Evolutionary conservation across 2,888 invertebrate species (phyloP).

Genomic region (Ophion costatus): DNA sequence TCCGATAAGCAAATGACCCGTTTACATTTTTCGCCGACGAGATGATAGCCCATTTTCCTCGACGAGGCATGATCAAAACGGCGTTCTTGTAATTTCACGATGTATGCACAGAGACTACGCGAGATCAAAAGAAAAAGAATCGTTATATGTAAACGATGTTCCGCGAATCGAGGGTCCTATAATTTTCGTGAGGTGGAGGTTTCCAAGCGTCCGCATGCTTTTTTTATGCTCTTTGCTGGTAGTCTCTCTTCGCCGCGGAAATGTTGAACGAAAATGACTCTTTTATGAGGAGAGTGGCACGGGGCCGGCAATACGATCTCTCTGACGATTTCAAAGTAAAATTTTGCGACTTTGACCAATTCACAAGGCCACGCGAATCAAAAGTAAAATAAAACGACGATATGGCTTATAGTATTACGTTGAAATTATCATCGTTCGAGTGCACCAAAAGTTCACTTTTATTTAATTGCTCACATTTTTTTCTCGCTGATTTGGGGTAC

Average conservation of each 20-base stretch:
- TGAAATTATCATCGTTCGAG: too few species aligned
- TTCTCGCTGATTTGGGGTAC: too few species aligned
- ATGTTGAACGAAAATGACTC: slow-evolving; percentile 6
- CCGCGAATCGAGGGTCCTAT: slow-evolving; percentile 20
- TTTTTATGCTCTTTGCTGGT: not conserved
- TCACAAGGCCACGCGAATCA: not conserved
- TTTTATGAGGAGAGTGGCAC: not conserved
- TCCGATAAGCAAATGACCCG: not conserved
- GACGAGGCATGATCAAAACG: not conserved
- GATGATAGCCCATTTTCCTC: not conserved
- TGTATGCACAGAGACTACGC: not conserved
- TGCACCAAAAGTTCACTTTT: too few species aligned
- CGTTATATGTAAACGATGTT: not conserved
- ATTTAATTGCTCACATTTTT: too few species aligned
- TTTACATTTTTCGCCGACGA: not conserved
- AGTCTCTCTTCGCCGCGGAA: not conserved
- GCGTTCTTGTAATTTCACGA: not conserved
- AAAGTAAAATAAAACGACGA: slow-evolving; percentile 18
- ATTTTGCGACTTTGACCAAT: slow-evolving; percentile 13
- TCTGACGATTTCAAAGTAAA: slow-evolving; percentile 29
- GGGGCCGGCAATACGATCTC: not conserved
- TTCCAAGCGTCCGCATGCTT: not conserved
- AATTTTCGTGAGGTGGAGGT: slow-evolving; percentile 6
- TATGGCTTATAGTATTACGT: not conserved
- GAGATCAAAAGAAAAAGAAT: not conserved